Evolutionary conservation across 2,797 vertebrate species (phyloP), one percentile per base, ranked within the genome.

Genomic region (Tangara arthus): DNA sequence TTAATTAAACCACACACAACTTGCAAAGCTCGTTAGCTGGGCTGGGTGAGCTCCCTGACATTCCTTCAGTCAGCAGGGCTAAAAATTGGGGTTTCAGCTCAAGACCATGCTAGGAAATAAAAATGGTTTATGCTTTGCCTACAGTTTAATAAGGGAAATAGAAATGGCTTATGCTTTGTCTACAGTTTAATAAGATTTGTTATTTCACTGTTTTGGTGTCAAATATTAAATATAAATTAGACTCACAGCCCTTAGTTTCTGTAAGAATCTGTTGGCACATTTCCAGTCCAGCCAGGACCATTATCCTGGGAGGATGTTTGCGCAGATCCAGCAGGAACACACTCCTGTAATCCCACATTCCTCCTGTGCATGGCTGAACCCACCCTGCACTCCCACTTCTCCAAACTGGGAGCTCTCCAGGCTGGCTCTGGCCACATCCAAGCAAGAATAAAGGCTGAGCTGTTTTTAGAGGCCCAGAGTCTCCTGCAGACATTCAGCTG

Each of bases 361-460:
- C 28, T 41, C 1, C 1, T 34, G 1, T 3, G 3, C 12, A 2
- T 0, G 26, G 27, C 35, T 50, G 63, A 81, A 28, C 18, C 13
- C 20, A 16, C 26, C 32, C 34, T 61, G 47, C 42, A 23, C 15
- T 21, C 50, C 56, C 46, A 32, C 26, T 7, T 35, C 82, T 68
- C 30, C 57, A 19, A 11, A 7, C 2, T 19, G 34, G 57, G 66
- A 79, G 30, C 17, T 53, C 37, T 71, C 52, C 79, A 49, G 30
- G 34, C n/a, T 8, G 34, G 15, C 41, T 27, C 6, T 6, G 32
- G 18, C 21, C 41, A 39, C 27, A 24, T 26, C 35, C 57, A 22
- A 52, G 42, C 44, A 28, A n/a, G 35, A 5, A 46, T 18, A 44
- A 22, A 41, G 21, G 18, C 13, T 55, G 56, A 87, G 71, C 27